phyloP scores from a whole-genome alignment of 2,797 vertebrate species.

The Antennarius maculatus region DNA sequence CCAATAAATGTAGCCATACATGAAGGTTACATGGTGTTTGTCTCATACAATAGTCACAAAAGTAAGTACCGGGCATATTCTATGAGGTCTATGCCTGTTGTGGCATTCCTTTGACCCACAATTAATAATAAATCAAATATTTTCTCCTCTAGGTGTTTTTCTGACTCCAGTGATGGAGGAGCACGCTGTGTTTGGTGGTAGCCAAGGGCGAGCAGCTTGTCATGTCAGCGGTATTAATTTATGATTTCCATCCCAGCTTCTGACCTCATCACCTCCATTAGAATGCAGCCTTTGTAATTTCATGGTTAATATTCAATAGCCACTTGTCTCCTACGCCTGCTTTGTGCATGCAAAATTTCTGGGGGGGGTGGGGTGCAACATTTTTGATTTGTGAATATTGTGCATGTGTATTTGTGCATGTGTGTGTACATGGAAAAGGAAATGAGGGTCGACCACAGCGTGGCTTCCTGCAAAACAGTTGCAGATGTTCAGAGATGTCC shows the following conservation, averaged over 20 bases:
- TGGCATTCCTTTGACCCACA: slow-evolving; percentile 76
- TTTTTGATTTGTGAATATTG: slow-evolving; percentile 65
- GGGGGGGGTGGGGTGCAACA: slow-evolving; percentile 53
- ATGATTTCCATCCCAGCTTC: slow-evolving; percentile 86
- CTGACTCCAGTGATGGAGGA: slow-evolving; percentile 65
- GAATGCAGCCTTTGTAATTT: slow-evolving; percentile 88
- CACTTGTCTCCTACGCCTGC: slow-evolving; percentile 81
- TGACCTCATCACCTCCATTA: slow-evolving; percentile 86
- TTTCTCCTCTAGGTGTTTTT: slow-evolving; percentile 73
- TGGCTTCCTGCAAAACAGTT: slow-evolving; percentile 71
- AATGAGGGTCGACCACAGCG: slow-evolving; percentile 44
- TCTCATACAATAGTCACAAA: slow-evolving; percentile 66
- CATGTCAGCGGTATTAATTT: slow-evolving; percentile 86
- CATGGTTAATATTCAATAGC: slow-evolving; percentile 89
- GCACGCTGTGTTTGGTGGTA: slow-evolving; percentile 67
- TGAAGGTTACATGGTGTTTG: slow-evolving; percentile 66
- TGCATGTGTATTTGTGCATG: slow-evolving; percentile 40
- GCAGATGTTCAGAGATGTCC: slow-evolving; percentile 76
- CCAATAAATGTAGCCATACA: slow-evolving; percentile 53
- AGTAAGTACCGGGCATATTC: slow-evolving; percentile 70
- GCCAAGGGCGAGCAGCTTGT: slow-evolving; percentile 80
- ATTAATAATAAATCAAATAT: slow-evolving; percentile 83
- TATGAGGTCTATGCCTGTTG: slow-evolving; percentile 64
- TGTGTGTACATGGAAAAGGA: slow-evolving; percentile 51
- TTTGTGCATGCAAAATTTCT: slow-evolving; percentile 81